Percentiles rank a stretch among this genome's conserved stretches.
These are phyloP conservation scores for Bombus pyrosoma DNA, from an alignment of 1,140 invertebrate genomes.

Conservation along the genomic window DNA sequence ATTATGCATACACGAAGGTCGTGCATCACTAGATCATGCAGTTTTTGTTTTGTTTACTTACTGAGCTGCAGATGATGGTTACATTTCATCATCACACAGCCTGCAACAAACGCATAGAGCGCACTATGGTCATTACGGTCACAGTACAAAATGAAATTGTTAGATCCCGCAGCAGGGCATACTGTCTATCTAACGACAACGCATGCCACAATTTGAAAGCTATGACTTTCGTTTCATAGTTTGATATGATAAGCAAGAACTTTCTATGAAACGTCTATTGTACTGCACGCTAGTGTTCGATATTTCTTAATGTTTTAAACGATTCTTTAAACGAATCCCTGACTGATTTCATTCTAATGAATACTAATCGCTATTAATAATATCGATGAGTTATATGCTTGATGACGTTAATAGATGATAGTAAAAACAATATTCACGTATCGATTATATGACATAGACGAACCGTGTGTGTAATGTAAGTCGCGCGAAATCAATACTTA, in stretches of 20 bases:
- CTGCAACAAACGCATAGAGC: conserved; percentile 75
- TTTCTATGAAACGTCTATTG: conserved; percentile 18
- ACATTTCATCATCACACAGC: conserved; percentile 79
- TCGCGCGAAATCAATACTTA: conserved; percentile 82
- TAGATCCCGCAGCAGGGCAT: conserved; percentile 32
- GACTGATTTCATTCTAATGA: background rate
- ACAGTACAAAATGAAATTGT: conserved; percentile 37
- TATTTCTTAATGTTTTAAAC: background rate
- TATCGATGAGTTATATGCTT: background rate
- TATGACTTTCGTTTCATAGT: conserved; percentile 37
- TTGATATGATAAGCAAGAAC: conserved; percentile 15
- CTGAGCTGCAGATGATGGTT: conserved; percentile 79
- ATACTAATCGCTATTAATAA: background rate
- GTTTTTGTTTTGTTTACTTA: conserved; percentile 73
- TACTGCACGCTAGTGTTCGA: background rate
- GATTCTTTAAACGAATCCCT: background rate
- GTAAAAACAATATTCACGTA: background rate
- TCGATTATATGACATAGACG: background rate
- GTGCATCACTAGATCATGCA: conserved; percentile 57
- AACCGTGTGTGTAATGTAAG: background rate
- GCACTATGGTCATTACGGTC: conserved; percentile 57
- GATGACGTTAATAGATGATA: background rate
- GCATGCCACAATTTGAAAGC: conserved; percentile 45
- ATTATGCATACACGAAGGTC: conserved; percentile 46
- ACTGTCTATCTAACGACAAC: conserved; percentile 38